Conservation (phyloP, 2,113 vertebrate genomes). For the Nansenia antarctica region DNA sequence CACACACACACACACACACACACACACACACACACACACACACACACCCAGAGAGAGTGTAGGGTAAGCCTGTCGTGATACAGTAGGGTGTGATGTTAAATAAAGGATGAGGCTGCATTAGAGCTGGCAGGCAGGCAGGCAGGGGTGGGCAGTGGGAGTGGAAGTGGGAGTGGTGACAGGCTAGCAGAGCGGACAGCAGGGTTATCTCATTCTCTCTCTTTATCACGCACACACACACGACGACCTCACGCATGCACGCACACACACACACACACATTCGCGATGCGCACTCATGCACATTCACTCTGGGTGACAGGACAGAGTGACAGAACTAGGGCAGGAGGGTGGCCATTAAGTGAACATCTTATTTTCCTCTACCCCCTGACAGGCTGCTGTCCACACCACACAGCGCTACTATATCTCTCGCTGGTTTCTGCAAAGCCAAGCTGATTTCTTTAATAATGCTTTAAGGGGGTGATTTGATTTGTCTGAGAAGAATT, state of each 20-base stretch:
- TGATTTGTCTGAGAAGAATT: neutral
- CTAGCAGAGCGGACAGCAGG: conserved; percentile 31
- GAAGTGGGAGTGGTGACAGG: conserved; percentile 22
- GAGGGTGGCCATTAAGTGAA: conserved; percentile 46
- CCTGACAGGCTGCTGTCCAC: conserved; percentile 2
- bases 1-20: too few relatives aligned
- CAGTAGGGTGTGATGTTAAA: conserved; percentile 26
- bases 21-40: too few relatives aligned
- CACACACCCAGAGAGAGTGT: conserved; percentile 25
- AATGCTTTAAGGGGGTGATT: conserved; percentile 11
- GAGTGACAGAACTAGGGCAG: conserved; percentile 68
- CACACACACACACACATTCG: too few relatives aligned
- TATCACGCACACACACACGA: too few relatives aligned
- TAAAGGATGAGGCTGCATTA: conserved; percentile 36
- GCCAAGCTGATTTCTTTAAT: conserved; percentile 31
- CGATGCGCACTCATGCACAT: too few relatives aligned
- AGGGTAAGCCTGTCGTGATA: neutral
- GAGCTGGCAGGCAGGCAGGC: conserved; percentile 21
- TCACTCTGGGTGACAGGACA: conserved; percentile 53
- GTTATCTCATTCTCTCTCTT: conserved; percentile 40
- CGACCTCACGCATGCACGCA: too few relatives aligned
- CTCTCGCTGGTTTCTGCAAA: conserved; percentile 25
- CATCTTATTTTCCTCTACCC: conserved; percentile 27
- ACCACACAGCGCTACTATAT: conserved; percentile 27
- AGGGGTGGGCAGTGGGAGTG: conserved; percentile 1